A percentile compares a stretch with the other conserved stretches of the same genome.
These are phyloP conservation scores for Symphodus melops DNA, from an alignment of 2,113 vertebrate species.

Conservation along the genomic window DNA sequence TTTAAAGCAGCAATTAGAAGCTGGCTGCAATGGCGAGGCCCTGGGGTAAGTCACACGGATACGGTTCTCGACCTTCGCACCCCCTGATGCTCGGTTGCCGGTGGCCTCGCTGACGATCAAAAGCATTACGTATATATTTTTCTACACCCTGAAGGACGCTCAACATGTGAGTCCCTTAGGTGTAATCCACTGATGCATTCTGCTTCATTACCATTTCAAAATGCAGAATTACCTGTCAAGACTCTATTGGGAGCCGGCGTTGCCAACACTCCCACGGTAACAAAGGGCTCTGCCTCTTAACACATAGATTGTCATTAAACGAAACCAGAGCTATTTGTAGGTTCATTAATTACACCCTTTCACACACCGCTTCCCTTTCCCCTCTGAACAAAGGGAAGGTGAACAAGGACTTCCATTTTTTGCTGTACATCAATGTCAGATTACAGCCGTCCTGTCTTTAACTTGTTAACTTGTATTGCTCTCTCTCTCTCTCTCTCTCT, in stretches of 20 bases:
- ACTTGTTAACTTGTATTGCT: conserved; percentile 20
- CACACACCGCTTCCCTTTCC: conserved; percentile 75
- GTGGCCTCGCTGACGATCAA: conserved; percentile 63
- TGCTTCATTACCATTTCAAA: conserved; percentile 79
- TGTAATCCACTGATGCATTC: conserved; percentile 64
- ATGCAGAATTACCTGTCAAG: conserved; percentile 76
- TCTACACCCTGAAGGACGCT: conserved; percentile 64
- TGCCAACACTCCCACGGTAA: conserved; percentile 67
- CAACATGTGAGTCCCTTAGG: conserved; percentile 56
- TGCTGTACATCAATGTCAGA: conserved; percentile 77
- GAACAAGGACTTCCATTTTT: conserved; percentile 79
- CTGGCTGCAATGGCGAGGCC: conserved; percentile 61
- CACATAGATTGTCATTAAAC: conserved; percentile 81
- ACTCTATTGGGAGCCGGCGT: conserved; percentile 66
- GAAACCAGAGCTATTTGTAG: conserved; percentile 79
- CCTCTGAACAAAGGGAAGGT: conserved; percentile 77
- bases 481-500: conserved; percentile 37
- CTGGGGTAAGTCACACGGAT: conserved; percentile 75
- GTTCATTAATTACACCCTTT: conserved; percentile 82
- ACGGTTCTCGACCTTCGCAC: conserved; percentile 65
- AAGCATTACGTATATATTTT: conserved; percentile 55
- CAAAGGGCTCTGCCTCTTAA: conserved; percentile 76
- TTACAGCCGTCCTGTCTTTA: conserved; percentile 61
- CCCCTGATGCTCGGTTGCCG: conserved; percentile 34
- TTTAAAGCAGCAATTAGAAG: conserved; percentile 77